phyloP scores from a whole-genome alignment of 1,140 invertebrate species.

The Dendroctonus valens region DNA sequence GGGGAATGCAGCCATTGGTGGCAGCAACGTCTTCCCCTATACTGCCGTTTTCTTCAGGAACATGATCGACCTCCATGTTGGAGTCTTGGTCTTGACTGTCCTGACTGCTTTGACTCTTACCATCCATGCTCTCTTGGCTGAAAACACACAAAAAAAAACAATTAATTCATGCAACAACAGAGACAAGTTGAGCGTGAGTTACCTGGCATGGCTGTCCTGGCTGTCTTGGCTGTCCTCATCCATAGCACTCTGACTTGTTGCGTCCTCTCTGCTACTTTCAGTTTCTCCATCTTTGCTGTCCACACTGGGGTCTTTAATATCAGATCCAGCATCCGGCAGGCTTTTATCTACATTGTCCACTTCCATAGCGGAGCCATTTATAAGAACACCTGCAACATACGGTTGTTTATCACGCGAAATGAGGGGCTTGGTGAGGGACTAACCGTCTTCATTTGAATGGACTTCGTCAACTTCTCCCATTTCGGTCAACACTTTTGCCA shows the following conservation, averaged over 20 bases:
- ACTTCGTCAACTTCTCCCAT: slow-evolving; percentile 50
- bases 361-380: slow-evolving; percentile 48
- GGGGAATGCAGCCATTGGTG: slow-evolving; percentile 26
- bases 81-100: slow-evolving; percentile 26
- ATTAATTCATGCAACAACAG: too few species aligned
- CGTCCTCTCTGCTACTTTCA: neutral
- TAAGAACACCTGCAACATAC: slow-evolving; percentile 43
- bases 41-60: slow-evolving; percentile 30
- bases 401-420: slow-evolving; percentile 9
- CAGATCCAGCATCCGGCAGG: slow-evolving; percentile 47
- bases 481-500: slow-evolving; percentile 46
- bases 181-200: neutral
- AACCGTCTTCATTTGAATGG: slow-evolving; percentile 48
- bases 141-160: too few species aligned
- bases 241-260: slow-evolving; percentile 16
- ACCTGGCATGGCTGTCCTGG: slow-evolving; percentile 28
- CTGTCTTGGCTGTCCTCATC: slow-evolving; percentile 33
- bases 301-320: slow-evolving; percentile 18
- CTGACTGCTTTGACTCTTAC: slow-evolving; percentile 14
- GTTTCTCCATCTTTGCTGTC: slow-evolving; percentile 13
- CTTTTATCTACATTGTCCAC: slow-evolving; percentile 20
- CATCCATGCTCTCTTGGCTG: slow-evolving; percentile 10
- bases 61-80: slow-evolving; percentile 25
- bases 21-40: slow-evolving; percentile 10
- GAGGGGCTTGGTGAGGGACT: slow-evolving; percentile 3